Conservation (phyloP, 2,797 vertebrate genomes). For the Propithecus deckenii region DNA sequence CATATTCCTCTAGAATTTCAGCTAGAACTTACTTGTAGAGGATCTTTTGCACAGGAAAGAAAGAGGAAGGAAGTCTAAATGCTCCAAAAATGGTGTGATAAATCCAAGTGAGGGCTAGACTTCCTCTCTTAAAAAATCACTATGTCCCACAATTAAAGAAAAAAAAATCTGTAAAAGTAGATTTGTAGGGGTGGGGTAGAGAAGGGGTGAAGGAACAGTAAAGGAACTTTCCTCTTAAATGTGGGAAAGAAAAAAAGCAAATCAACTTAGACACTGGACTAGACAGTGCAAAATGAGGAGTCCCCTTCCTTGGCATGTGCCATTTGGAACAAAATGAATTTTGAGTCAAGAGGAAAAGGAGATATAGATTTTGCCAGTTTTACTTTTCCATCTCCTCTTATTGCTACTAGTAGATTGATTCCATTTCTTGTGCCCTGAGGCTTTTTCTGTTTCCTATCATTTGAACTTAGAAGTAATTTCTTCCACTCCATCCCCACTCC, state of each 20-base stretch:
- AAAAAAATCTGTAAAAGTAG: neutral
- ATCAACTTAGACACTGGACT: neutral
- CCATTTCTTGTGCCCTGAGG: neutral
- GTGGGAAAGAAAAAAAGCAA: neutral
- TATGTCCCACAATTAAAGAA: neutral
- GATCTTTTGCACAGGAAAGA: slow-evolving; percentile 17
- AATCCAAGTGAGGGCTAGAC: neutral
- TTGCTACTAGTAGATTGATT: neutral
- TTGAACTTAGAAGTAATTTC: slow-evolving; percentile 35
- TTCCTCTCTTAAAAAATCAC: slow-evolving; percentile 29
- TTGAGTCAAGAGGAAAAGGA: slow-evolving; percentile 62
- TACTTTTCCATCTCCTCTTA: slow-evolving; percentile 7
- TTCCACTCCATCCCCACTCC: rapidly evolving
- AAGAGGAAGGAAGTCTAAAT: slow-evolving; percentile 17
- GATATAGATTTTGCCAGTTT: neutral
- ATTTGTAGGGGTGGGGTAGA: neutral
- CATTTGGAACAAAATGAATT: slow-evolving; percentile 56
- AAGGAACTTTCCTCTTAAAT: slow-evolving; percentile 26
- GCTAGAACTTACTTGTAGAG: slow-evolving; percentile 40
- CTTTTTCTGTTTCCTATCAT: slow-evolving; percentile 6
- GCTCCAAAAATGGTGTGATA: neutral
- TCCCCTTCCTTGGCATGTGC: neutral
- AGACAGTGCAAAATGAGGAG: neutral
- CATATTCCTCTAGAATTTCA: slow-evolving; percentile 60
- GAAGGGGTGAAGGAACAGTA: neutral